A percentile compares a stretch with the other conserved stretches of the same genome.
Evolutionary conservation across 2,888 invertebrate genomes (phyloP).

Genomic region (Meteorus cinctellus): DNA sequence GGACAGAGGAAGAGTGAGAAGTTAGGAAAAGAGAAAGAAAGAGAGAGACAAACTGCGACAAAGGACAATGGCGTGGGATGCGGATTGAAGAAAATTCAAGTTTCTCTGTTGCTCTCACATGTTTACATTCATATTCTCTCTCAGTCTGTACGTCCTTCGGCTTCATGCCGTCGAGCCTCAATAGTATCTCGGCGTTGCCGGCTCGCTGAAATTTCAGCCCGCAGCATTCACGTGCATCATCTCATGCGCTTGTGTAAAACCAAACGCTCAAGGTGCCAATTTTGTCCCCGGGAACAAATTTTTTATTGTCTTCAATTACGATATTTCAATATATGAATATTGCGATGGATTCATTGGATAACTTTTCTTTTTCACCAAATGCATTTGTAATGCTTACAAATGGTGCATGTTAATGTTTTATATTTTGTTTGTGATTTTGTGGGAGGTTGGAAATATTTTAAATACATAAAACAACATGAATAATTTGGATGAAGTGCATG

Average conservation of each 20-base stretch:
- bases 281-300: constrained; percentile 11
- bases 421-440: too few relatives aligned
- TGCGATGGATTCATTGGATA: too few relatives aligned
- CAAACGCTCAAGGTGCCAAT: constrained; percentile 7
- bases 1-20: constrained; percentile 35
- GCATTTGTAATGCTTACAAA: too few relatives aligned
- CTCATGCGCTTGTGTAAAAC: constrained; percentile 23
- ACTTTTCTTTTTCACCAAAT: too few relatives aligned
- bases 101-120: constrained; percentile 38
- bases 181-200: constrained; percentile 61
- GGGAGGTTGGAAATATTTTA: not conserved
- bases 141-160: constrained; percentile 37
- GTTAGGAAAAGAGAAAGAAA: constrained; percentile 32
- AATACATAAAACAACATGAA: not conserved
- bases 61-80: constrained; percentile 69
- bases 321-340: not conserved
- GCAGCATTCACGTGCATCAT: constrained; percentile 52
- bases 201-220: constrained; percentile 54
- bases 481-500: not conserved
- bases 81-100: constrained; percentile 33
- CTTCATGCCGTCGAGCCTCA: constrained; percentile 52
- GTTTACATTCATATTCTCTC: constrained; percentile 31
- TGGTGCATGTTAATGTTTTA: too few relatives aligned
- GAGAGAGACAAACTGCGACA: constrained; percentile 61
- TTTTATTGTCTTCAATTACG: constrained; percentile 1